phyloP scores from a whole-genome alignment of 2,113 vertebrate species.

The Leucosticte australis region DNA sequence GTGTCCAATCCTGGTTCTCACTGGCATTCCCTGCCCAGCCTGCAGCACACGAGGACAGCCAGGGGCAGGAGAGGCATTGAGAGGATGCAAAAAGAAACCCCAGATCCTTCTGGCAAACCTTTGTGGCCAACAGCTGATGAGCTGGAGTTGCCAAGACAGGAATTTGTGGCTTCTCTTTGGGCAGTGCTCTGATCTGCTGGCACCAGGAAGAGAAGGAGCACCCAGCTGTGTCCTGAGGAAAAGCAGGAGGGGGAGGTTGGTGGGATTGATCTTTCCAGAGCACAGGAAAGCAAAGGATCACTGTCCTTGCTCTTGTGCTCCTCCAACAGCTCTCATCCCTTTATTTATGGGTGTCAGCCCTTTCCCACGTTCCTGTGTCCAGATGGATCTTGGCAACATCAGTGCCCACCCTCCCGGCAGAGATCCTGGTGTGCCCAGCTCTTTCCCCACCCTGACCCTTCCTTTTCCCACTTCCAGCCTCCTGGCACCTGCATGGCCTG shows the following conservation, averaged over 20 bases:
- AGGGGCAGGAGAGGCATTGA: neutral
- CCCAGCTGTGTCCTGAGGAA: neutral
- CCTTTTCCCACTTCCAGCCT: neutral
- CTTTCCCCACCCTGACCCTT: neutral
- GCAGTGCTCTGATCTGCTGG: accelerated
- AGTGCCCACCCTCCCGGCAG: too few species aligned
- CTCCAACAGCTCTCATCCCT: neutral
- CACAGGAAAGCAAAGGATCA: neutral
- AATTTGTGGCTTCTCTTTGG: accelerated
- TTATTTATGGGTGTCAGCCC: neutral
- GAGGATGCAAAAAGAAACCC: neutral
- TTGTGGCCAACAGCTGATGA: neutral
- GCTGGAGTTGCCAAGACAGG: neutral
- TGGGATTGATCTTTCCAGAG: neutral
- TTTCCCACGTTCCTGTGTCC: accelerated
- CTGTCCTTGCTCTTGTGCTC: neutral
- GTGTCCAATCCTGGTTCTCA: neutral
- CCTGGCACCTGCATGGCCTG: neutral
- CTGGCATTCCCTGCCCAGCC: neutral
- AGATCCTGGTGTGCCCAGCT: neutral
- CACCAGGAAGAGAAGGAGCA: neutral
- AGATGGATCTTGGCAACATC: accelerated
- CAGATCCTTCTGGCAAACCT: neutral
- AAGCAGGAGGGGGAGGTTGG: neutral
- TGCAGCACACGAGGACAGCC: accelerated